Conservation (phyloP, 1,140 invertebrate species). For the Lordiphosa stackelbergi region DNA sequence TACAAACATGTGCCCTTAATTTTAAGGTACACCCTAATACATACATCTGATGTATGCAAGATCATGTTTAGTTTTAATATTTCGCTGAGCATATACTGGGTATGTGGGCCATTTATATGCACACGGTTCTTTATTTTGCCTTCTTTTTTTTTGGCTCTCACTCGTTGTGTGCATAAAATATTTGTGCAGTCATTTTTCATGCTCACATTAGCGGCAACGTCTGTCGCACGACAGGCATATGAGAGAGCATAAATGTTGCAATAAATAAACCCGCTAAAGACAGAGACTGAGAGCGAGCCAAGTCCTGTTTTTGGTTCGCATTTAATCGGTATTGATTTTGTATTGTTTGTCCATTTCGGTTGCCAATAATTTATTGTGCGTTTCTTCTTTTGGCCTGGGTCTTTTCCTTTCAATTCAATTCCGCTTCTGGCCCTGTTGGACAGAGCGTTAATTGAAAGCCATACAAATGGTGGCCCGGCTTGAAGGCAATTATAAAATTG, state of each 20-base stretch:
- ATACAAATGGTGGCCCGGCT: slow-evolving; percentile 65
- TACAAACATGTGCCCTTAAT: no score
- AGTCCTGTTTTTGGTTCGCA: slow-evolving; percentile 23
- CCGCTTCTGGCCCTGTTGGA: slow-evolving; percentile 18
- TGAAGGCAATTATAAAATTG: slow-evolving; percentile 67
- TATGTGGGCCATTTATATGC: slow-evolving; percentile 59
- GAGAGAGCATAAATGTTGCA: slow-evolving; percentile 28
- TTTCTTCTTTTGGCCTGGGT: slow-evolving; percentile 30
- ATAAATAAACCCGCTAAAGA: slow-evolving; percentile 31
- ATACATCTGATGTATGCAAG: slow-evolving; percentile 4
- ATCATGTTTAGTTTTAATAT: slow-evolving; percentile 25
- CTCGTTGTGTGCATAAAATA: slow-evolving; percentile 50
- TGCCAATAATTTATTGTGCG: slow-evolving; percentile 66
- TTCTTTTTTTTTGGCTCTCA: slow-evolving; percentile 9
- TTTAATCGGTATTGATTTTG: slow-evolving; percentile 54
- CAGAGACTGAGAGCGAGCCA: slow-evolving; percentile 1
- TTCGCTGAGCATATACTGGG: slow-evolving; percentile 7
- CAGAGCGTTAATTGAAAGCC: slow-evolving; percentile 68
- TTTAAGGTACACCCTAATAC: neutral
- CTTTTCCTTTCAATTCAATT: slow-evolving; percentile 24
- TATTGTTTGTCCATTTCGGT: slow-evolving; percentile 27
- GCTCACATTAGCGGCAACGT: slow-evolving; percentile 46
- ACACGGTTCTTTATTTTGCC: slow-evolving; percentile 45
- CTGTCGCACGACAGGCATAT: slow-evolving; percentile 22
- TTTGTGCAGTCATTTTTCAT: slow-evolving; percentile 61